These are phyloP conservation scores for Dipus sagitta DNA, from an alignment of 2,797 vertebrate genomes.

Conservation along the genomic window DNA sequence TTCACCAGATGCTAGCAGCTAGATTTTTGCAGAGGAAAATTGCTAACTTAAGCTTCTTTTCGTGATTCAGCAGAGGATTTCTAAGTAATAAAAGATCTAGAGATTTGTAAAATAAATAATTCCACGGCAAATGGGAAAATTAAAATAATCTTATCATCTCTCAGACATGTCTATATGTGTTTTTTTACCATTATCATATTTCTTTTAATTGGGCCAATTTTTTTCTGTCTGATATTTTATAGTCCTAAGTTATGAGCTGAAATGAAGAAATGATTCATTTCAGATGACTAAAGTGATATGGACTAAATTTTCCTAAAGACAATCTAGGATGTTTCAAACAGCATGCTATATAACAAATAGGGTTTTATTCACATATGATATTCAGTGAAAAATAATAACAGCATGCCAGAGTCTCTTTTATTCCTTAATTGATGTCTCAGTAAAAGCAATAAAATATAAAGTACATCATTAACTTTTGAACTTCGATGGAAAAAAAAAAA, in stretches of 20 bases:
- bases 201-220: slow-evolving; percentile 75
- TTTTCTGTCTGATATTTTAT: slow-evolving; percentile 72
- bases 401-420: slow-evolving; percentile 69
- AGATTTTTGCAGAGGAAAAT: slow-evolving; percentile 72
- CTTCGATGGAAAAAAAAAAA: slow-evolving; percentile 79
- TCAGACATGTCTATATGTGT: slow-evolving; percentile 74
- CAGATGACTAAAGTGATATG: slow-evolving; percentile 68
- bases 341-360: neutral
- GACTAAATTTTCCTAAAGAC: slow-evolving; percentile 70
- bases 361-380: slow-evolving; percentile 69
- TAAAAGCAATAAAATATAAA: slow-evolving; percentile 81
- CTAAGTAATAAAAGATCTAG: slow-evolving; percentile 80
- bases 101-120: slow-evolving; percentile 84
- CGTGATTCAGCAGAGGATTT: slow-evolving; percentile 78
- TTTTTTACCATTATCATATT: slow-evolving; percentile 79
- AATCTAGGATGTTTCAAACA: slow-evolving; percentile 55
- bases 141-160: slow-evolving; percentile 84
- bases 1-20: slow-evolving; percentile 74
- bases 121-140: slow-evolving; percentile 79
- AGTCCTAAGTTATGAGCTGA: slow-evolving; percentile 70
- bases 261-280: slow-evolving; percentile 75
- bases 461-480: slow-evolving; percentile 80
- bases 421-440: slow-evolving; percentile 78
- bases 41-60: slow-evolving; percentile 81
- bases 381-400: slow-evolving; percentile 55